A percentile compares a stretch with the other conserved stretches of the same genome.
Conservation (phyloP, 1,140 invertebrate species). For the Bombus cullumanus region DNA sequence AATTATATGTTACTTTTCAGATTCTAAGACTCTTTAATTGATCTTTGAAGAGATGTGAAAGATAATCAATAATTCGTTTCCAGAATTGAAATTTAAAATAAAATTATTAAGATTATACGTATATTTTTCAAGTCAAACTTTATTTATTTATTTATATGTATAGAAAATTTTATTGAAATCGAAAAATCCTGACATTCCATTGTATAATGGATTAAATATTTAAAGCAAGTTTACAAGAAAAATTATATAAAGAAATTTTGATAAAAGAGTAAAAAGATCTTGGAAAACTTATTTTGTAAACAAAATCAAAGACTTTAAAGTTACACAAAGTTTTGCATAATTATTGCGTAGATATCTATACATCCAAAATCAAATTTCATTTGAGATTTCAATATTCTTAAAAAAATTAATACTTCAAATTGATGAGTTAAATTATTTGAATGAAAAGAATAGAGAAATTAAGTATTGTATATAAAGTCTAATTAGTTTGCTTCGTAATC, state of each 20-base stretch:
- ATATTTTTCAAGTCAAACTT: no score
- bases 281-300: not conserved
- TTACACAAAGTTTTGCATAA: not conserved
- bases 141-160: no score
- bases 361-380: not conserved
- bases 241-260: not conserved
- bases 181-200: no score
- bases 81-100: no score
- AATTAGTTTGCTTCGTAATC: conserved; percentile 45
- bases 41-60: no score
- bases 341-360: not conserved
- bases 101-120: no score
- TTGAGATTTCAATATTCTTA: not conserved
- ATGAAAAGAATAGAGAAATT: not conserved
- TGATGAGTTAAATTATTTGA: not conserved
- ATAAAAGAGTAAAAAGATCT: not conserved
- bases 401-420: not conserved
- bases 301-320: not conserved
- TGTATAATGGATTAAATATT: no score
- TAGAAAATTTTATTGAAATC: no score
- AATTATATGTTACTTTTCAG: no score
- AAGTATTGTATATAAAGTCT: conserved; percentile 32
- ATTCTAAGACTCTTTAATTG: no score
- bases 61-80: no score
- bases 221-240: not conserved